Evolutionary conservation across 1,140 invertebrate species (phyloP).

Genomic region (Drosophila pallidifrons): DNA sequence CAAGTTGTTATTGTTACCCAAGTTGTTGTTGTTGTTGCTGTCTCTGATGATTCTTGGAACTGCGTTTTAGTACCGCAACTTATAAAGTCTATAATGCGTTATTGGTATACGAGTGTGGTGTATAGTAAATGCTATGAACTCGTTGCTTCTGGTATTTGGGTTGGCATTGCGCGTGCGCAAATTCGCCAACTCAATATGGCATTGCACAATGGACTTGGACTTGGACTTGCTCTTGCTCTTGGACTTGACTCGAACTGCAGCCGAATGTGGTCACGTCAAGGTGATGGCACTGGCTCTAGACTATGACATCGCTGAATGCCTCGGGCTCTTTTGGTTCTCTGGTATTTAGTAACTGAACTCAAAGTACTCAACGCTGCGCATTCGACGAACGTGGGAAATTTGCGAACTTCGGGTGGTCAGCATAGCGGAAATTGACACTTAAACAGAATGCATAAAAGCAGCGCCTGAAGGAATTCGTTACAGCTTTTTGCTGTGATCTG

Average conservation of each 20-base stretch:
- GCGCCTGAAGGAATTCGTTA: not conserved
- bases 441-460: not conserved
- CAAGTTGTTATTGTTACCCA: not conserved
- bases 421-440: not conserved
- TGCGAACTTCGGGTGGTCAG: conserved; percentile 23
- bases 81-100: conserved; percentile 34
- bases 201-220: conserved; percentile 40
- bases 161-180: conserved; percentile 68
- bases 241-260: not conserved
- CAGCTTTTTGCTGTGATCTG: not conserved
- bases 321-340: not conserved
- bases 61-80: conserved; percentile 53
- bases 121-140: not conserved
- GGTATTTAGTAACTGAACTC: not conserved
- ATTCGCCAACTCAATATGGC: conserved; percentile 52
- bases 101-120: conserved; percentile 9
- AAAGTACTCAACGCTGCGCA: not conserved
- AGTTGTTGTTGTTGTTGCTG: conserved; percentile 21
- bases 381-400: conserved; percentile 29
- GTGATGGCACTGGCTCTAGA: conserved; percentile 21
- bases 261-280: conserved; percentile 47
- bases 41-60: conserved; percentile 58
- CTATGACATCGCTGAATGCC: conserved; percentile 8
- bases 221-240: not conserved
- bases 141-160: conserved; percentile 63